Percentiles rank a stretch among this genome's conserved stretches.
Conservation (phyloP, 2,888 invertebrate species). For the Tenthredo distinguenda region DNA sequence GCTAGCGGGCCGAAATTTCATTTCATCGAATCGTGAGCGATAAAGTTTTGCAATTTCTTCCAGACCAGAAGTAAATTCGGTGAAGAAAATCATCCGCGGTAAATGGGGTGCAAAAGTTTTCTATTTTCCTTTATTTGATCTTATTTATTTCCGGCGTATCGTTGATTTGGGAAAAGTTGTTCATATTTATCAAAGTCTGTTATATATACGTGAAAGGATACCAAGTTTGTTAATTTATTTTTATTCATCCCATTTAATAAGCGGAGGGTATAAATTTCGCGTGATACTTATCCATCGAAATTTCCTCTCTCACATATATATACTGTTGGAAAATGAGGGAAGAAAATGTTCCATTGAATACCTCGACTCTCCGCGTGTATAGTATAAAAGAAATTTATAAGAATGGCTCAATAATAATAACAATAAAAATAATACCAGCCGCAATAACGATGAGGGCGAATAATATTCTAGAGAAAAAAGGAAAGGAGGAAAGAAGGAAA, state of each 20-base stretch:
- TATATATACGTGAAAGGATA: background rate
- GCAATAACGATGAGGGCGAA: slow-evolving; percentile 16
- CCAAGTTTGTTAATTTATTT: background rate
- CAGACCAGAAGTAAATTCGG: background rate
- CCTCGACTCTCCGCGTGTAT: background rate
- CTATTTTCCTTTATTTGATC: background rate
- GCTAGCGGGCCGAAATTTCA: background rate
- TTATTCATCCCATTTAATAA: background rate
- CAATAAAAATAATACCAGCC: background rate
- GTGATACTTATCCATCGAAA: background rate
- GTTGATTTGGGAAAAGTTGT: background rate
- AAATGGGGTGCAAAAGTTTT: background rate
- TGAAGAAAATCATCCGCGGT: background rate
- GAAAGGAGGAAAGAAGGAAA: slow-evolving; percentile 20
- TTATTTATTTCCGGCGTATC: no score
- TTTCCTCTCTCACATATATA: background rate
- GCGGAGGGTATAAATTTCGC: background rate
- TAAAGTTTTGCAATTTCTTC: background rate
- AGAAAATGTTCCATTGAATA: background rate
- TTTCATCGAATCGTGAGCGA: background rate
- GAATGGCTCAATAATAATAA: background rate
- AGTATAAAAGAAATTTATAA: slow-evolving; percentile 2
- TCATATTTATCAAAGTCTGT: background rate
- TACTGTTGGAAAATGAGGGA: background rate
- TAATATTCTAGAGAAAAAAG: slow-evolving; percentile 28